Percentiles rank a stretch among this genome's conserved stretches.
phyloP scores from a whole-genome alignment of 2,888 invertebrate genomes.

The Adelphocoris suturalis region DNA sequence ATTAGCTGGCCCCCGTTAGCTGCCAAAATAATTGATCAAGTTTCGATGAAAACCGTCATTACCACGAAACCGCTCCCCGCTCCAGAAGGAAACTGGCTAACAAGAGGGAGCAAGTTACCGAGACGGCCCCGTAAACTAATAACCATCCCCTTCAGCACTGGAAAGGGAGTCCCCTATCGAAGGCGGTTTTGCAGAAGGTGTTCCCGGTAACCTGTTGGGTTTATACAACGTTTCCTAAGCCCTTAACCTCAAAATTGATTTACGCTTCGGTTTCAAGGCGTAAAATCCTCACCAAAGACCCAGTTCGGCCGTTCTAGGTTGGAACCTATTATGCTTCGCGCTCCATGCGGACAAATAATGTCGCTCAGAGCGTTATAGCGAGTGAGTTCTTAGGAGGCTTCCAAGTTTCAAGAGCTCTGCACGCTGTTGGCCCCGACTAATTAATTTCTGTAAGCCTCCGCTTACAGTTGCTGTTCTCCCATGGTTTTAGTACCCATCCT shows the following conservation, averaged over 20 bases:
- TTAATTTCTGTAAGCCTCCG: conserved; percentile 49
- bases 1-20: neutral
- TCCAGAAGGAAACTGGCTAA: conserved; percentile 38
- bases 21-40: conserved; percentile 64
- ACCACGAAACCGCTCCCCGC: conserved; percentile 40
- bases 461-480: neutral
- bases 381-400: neutral
- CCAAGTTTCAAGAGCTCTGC: conserved; percentile 28
- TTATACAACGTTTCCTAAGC: conserved; percentile 31
- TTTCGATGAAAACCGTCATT: conserved; percentile 65
- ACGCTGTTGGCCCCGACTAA: conserved; percentile 12
- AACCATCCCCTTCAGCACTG: conserved; percentile 31
- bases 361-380: conserved; percentile 37
- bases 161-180: neutral
- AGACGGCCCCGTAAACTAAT: conserved; percentile 57
- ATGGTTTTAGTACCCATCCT: neutral
- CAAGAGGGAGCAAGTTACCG: conserved; percentile 58
- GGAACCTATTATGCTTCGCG: neutral
- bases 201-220: conserved; percentile 47
- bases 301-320: neutral
- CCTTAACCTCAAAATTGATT: conserved; percentile 54
- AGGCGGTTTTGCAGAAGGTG: conserved; percentile 26
- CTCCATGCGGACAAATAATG: conserved; percentile 28
- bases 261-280: neutral
- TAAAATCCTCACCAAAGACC: conserved; percentile 27